Conservation (phyloP, 1,140 invertebrate genomes). For the Vanessa atalanta region DNA sequence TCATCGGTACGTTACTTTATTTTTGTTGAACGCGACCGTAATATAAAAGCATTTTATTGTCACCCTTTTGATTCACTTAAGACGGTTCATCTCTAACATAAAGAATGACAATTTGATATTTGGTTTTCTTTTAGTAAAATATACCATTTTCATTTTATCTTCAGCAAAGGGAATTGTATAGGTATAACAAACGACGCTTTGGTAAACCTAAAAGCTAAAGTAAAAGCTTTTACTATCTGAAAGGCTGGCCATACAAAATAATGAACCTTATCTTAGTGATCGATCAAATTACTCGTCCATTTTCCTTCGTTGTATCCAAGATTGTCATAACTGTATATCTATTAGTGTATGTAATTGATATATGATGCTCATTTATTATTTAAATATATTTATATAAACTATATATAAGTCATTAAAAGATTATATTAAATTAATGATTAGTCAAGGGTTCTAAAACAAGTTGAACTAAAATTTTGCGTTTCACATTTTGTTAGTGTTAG, state of each 20-base stretch:
- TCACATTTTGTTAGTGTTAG: too few species aligned
- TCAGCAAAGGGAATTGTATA: background rate
- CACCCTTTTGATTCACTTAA: too few species aligned
- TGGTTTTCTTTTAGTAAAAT: background rate
- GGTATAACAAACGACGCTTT: constrained; percentile 2
- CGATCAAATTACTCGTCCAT: constrained; percentile 17
- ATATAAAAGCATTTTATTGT: too few species aligned
- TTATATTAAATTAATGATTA: too few species aligned
- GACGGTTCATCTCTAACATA: background rate
- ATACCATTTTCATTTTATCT: constrained; percentile 6
- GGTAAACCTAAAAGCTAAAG: constrained; percentile 14
- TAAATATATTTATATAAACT: too few species aligned
- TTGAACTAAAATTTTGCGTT: too few species aligned
- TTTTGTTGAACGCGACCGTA: background rate
- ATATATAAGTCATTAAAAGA: too few species aligned
- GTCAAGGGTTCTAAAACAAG: too few species aligned
- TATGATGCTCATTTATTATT: too few species aligned
- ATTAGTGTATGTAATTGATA: too few species aligned
- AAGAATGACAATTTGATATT: background rate
- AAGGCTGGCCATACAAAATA: constrained; percentile 17
- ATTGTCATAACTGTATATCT: too few species aligned
- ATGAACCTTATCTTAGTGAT: constrained; percentile 24
- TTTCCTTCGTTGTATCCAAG: constrained; percentile 7
- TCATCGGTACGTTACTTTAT: too few species aligned
- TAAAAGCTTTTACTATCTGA: constrained; percentile 20